A percentile compares a stretch with the other conserved stretches of the same genome.
Evolutionary conservation across 2,113 vertebrate genomes (phyloP).

Genomic region (Prunella himalayana): DNA sequence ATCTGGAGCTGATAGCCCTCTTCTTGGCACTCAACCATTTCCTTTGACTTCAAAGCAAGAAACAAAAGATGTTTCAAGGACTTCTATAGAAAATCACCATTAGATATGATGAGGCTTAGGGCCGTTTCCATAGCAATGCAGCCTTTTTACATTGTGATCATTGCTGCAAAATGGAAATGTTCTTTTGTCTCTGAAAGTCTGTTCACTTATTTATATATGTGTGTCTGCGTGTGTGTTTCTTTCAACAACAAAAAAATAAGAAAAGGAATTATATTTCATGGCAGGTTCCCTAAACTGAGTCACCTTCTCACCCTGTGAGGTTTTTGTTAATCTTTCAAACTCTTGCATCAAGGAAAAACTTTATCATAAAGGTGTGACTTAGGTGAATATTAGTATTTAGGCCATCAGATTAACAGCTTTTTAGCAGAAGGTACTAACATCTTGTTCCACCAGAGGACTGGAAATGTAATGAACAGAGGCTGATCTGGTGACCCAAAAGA

Average conservation of each 20-base stretch:
- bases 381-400: slow-evolving; percentile 35
- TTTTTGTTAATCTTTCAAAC: slow-evolving; percentile 32
- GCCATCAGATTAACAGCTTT: background rate
- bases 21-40: slow-evolving; percentile 38
- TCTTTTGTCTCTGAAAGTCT: slow-evolving; percentile 65
- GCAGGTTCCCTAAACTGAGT: slow-evolving; percentile 20
- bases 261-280: slow-evolving; percentile 27
- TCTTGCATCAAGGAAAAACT: slow-evolving; percentile 27
- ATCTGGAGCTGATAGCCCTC: slow-evolving; percentile 22
- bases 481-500: background rate
- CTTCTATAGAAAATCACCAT: slow-evolving; percentile 69
- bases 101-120: slow-evolving; percentile 61
- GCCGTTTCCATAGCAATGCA: slow-evolving; percentile 73
- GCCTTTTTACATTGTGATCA: slow-evolving; percentile 65
- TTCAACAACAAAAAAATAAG: slow-evolving; percentile 29
- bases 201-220: slow-evolving; percentile 46
- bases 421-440: background rate
- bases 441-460: background rate
- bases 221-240: background rate
- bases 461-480: background rate
- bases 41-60: slow-evolving; percentile 65
- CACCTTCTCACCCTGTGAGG: slow-evolving; percentile 13
- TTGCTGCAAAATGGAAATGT: slow-evolving; percentile 70
- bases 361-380: background rate
- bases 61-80: slow-evolving; percentile 73